Conservation (phyloP, 2,113 vertebrate genomes). For the Periophthalmus modestus region DNA sequence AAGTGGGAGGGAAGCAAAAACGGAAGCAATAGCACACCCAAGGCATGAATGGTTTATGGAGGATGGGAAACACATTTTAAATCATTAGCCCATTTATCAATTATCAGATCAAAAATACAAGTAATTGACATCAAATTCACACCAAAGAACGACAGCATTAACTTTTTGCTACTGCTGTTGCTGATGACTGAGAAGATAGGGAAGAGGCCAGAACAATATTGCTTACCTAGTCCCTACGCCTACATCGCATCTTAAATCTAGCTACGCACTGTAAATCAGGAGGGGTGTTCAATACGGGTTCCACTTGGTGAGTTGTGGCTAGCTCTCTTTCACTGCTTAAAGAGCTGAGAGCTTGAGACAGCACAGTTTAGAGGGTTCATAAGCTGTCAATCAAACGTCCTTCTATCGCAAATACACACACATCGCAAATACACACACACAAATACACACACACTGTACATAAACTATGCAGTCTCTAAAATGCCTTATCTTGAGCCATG, state of each 20-base stretch:
- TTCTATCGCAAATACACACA: constrained; percentile 24
- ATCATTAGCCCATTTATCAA: not conserved
- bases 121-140: no score
- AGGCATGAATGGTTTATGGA: constrained; percentile 37
- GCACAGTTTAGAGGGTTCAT: constrained; percentile 3
- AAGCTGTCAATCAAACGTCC: constrained; percentile 45
- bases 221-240: constrained; percentile 5
- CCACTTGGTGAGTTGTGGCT: constrained; percentile 30
- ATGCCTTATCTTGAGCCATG: constrained; percentile 3
- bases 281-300: constrained; percentile 45
- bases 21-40: constrained; percentile 14
- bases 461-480: not conserved
- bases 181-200: not conserved
- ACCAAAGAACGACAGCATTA: not conserved
- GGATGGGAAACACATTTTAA: constrained; percentile 32
- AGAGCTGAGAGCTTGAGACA: constrained; percentile 40
- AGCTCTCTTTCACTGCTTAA: constrained; percentile 51
- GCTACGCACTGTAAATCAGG: constrained; percentile 58
- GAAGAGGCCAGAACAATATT: constrained; percentile 20
- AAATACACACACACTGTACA: constrained; percentile 20
- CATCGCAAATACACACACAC: constrained; percentile 14
- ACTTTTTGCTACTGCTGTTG: not conserved
- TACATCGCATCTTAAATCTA: constrained; percentile 3
- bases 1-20: constrained; percentile 34
- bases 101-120: constrained; percentile 11